Conservation (phyloP, 2,888 invertebrate species). For the Platerodrilus igneus region DNA sequence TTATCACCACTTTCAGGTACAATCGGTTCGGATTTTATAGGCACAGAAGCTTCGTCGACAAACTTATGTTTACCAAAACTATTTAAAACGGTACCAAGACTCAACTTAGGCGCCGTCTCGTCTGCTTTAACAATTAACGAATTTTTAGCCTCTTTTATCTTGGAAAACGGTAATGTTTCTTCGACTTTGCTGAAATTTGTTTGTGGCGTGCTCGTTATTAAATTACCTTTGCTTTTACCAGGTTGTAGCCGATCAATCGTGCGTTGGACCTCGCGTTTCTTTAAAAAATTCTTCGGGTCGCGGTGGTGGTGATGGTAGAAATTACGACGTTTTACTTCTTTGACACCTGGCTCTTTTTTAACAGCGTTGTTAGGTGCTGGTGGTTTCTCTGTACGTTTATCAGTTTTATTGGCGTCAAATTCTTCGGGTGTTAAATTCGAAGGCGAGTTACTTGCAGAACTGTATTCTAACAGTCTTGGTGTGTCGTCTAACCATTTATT, state of each 20-base stretch:
- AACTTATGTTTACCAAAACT: constrained; percentile 69
- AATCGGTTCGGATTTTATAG: constrained; percentile 23
- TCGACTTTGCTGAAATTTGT: constrained; percentile 56
- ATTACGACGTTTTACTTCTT: constrained; percentile 50
- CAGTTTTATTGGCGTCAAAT: constrained; percentile 48
- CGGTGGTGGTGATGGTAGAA: constrained; percentile 43
- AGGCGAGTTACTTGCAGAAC: constrained; percentile 74
- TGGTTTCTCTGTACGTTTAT: constrained; percentile 48
- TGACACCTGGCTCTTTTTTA: constrained; percentile 47
- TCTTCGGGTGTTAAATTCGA: constrained; percentile 63
- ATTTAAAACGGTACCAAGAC: constrained; percentile 77
- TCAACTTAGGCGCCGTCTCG: constrained; percentile 73
- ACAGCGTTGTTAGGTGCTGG: too few species aligned
- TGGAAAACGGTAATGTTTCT: constrained; percentile 55
- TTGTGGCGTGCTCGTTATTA: constrained; percentile 64
- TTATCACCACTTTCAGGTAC: constrained; percentile 27
- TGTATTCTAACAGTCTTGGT: constrained; percentile 69
- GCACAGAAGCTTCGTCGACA: constrained; percentile 51
- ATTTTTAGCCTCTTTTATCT: constrained; percentile 56
- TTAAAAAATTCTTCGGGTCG: constrained; percentile 45
- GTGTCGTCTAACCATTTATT: constrained; percentile 86
- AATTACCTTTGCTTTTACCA: constrained; percentile 82
- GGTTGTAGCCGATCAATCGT: constrained; percentile 81
- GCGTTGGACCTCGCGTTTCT: constrained; percentile 68
- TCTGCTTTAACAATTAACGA: constrained; percentile 57